Evolutionary conservation across 1,140 invertebrate genomes (phyloP).

Genomic region (Trachymyrmex septentrionalis): DNA sequence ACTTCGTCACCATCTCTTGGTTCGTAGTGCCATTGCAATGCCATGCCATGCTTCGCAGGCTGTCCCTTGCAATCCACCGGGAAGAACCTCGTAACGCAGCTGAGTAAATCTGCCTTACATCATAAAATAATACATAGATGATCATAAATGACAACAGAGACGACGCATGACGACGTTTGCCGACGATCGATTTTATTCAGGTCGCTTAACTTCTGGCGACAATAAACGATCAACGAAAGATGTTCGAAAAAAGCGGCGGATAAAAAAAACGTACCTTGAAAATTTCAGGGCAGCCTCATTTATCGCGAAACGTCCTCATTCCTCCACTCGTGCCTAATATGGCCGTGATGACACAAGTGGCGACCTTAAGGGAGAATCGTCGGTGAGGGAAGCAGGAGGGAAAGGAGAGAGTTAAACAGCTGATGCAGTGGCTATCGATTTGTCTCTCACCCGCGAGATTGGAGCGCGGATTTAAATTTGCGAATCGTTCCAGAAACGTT

Average conservation of each 20-base stretch:
- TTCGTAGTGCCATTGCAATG: conserved; percentile 84
- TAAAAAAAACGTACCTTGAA: not conserved
- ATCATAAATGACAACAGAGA: not conserved
- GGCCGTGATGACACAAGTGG: conserved; percentile 28
- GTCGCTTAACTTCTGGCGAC: not conserved
- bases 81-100: not conserved
- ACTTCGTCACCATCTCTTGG: conserved; percentile 82
- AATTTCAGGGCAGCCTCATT: conserved; percentile 9
- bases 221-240: not conserved
- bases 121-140: conserved; percentile 13
- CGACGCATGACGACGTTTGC: not conserved
- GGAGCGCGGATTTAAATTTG: conserved; percentile 9
- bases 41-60: conserved; percentile 81
- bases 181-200: not conserved
- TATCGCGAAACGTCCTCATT: conserved; percentile 6
- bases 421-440: conserved; percentile 44
- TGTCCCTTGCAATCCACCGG: not conserved
- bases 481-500: too few relatives aligned
- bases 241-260: not conserved
- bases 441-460: not conserved
- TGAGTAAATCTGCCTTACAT: not conserved
- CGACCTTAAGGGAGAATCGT: not conserved
- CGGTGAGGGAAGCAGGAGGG: not conserved
- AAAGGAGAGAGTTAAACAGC: conserved; percentile 43
- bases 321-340: not conserved